Base-by-base conservation (phyloP, 2,113 vertebrate genomes). In the Apaloderma vittatum region DNA sequence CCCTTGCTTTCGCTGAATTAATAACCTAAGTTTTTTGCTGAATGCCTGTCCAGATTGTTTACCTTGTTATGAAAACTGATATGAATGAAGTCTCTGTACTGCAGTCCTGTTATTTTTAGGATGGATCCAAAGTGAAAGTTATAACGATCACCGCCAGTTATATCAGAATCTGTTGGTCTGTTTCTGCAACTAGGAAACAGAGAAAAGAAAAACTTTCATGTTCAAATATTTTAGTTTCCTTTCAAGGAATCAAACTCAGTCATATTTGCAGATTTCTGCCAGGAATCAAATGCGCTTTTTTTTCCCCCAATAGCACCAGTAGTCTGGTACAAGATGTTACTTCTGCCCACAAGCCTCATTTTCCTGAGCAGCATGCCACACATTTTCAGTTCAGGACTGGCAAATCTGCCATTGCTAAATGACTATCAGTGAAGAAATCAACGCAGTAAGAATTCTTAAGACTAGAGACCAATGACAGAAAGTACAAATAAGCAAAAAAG, bases 41-140 rank as follows among this genome's bases (percentile, higher is more conserved):
- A 75, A 37, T 59, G 66, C 46, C 57, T 82, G 83, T 43, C 32
- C 48, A 70, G 63, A 84, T 4, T 30, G 36, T 58, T 96, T 91
- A 99, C 99, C 99, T 99, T 99, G 98, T 99, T 99, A 67, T 99
- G 99, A 74, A 99, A 99, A 97, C 99, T 99, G 94, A 99, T 97
- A 73, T 99, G 96, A 95, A 99, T 99, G 97, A 99, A 99, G 95
- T 99, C 99, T 95, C 99, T 96, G 97, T 99, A 99, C 96, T 99
- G 99, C 36, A 99, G 97, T 45, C 99, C 99, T 0, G 99, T 99
- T 37, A 98, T 99, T 32, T 98, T 98, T 67, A 99, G 98, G 96
- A 99, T 99, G 96, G 99, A 99, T 48, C 98, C 98, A 66, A 99
- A 99, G 75, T 99, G 98, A 71, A 99, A 99, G 96, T 98, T 98